These are phyloP conservation scores for Leptopilina clavipes DNA, from an alignment of 1,140 invertebrate genomes.

Conservation along the genomic window DNA sequence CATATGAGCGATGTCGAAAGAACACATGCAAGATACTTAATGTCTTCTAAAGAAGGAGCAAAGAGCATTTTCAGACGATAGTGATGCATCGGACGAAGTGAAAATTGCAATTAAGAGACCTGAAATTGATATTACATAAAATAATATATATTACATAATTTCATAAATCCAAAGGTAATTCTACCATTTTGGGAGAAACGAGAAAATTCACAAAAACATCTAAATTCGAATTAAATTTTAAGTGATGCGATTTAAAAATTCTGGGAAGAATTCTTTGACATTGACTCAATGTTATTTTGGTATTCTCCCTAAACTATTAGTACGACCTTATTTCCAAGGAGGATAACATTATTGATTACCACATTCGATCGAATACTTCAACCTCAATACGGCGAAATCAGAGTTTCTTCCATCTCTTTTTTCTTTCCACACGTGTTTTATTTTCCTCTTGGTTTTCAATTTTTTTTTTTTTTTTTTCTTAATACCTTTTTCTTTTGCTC, in stretches of 20 bases:
- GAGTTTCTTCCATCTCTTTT: neutral
- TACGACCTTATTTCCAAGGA: neutral
- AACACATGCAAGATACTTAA: conserved; percentile 59
- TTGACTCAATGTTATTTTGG: too few relatives aligned
- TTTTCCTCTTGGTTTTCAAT: neutral
- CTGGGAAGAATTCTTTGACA: too few relatives aligned
- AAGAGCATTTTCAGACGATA: conserved; percentile 44
- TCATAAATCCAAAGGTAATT: neutral
- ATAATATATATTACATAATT: neutral
- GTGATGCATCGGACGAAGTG: conserved; percentile 3
- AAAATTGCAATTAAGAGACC: conserved; percentile 33
- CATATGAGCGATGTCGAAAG: conserved; percentile 53
- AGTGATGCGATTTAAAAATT: too few relatives aligned
- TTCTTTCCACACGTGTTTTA: neutral
- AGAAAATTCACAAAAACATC: too few relatives aligned
- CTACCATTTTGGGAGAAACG: too few relatives aligned
- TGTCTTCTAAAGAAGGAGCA: conserved; percentile 40
- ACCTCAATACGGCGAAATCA: neutral
- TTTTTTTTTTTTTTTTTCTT: neutral
- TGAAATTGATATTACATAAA: conserved; percentile 40
- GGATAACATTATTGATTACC: neutral
- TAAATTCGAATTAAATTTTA: too few relatives aligned
- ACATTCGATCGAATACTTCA: neutral
- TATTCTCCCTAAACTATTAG: too few relatives aligned
- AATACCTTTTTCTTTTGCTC: conserved; percentile 8